phyloP scores from a whole-genome alignment of 2,113 vertebrate genomes.

The Scytalopus superciliaris region DNA sequence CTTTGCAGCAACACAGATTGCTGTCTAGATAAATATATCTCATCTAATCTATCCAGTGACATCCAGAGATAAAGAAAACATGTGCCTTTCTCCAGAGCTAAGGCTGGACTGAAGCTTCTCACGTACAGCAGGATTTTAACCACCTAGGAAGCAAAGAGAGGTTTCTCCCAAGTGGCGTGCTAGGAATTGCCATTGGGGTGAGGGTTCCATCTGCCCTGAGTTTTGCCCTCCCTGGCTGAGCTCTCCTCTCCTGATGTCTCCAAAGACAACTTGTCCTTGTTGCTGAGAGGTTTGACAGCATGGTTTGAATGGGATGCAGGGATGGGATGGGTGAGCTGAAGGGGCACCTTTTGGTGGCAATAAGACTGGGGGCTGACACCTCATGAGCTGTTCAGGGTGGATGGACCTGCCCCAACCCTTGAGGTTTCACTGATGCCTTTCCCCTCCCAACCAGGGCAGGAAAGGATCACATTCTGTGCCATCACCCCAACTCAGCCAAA shows the following conservation, averaged over 20 bases:
- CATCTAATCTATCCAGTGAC: constrained; percentile 7
- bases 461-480: accelerated
- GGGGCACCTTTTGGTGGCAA: too few species aligned
- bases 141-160: neutral
- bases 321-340: too few species aligned
- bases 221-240: neutral
- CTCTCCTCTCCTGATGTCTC: neutral
- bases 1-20: constrained; percentile 25
- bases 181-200: neutral
- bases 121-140: neutral
- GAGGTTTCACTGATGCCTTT: neutral
- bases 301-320: too few species aligned
- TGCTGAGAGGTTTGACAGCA: too few species aligned
- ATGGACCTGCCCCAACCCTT: neutral
- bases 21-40: constrained; percentile 38
- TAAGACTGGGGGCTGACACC: too few species aligned
- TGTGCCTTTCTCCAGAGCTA: neutral
- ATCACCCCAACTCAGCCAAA: accelerated
- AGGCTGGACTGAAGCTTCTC: neutral
- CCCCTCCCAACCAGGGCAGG: neutral
- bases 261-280: too few species aligned
- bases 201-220: neutral
- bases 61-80: constrained; percentile 35
- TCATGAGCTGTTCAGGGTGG: too few species aligned
- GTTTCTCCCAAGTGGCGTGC: neutral